A percentile compares a stretch with the other conserved stretches of the same genome.
phyloP scores from a whole-genome alignment of 2,888 invertebrate genomes.

The Cryptus viduatorius region DNA sequence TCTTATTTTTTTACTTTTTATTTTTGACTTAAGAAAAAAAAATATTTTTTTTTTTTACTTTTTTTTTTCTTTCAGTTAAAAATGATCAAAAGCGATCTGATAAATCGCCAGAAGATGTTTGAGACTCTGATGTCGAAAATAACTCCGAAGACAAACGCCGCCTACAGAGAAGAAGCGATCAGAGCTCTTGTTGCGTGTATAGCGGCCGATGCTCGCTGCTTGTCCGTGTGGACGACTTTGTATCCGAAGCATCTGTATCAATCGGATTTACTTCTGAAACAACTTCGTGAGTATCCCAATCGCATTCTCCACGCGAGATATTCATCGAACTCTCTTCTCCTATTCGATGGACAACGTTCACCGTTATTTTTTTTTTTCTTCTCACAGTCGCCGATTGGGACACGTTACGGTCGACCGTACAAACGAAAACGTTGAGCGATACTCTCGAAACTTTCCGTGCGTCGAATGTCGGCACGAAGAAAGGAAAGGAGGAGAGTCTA shows the following conservation, averaged over 20 bases:
- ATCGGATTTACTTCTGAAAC: slow-evolving; percentile 88
- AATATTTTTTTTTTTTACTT: no score
- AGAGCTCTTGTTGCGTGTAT: slow-evolving; percentile 88
- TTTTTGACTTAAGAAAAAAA: no score
- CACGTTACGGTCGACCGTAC: slow-evolving; percentile 79
- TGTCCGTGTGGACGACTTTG: slow-evolving; percentile 89
- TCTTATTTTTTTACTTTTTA: no score
- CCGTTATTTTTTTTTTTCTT: slow-evolving; percentile 66
- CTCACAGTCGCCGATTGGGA: slow-evolving; percentile 84
- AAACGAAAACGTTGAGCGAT: slow-evolving; percentile 85
- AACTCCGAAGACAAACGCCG: slow-evolving; percentile 86
- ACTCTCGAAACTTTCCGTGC: slow-evolving; percentile 85
- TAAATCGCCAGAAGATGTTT: slow-evolving; percentile 85
- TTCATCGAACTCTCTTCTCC: slow-evolving; percentile 12
- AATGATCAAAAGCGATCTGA: slow-evolving; percentile 80
- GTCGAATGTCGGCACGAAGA: slow-evolving; percentile 84
- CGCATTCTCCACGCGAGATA: slow-evolving; percentile 72
- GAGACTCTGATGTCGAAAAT: slow-evolving; percentile 89
- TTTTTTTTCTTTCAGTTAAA: slow-evolving; percentile 73
- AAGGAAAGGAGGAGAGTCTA: slow-evolving; percentile 84
- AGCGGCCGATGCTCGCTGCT: slow-evolving; percentile 88
- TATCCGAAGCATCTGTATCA: slow-evolving; percentile 89
- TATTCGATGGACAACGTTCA: slow-evolving; percentile 68
- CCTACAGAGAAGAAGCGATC: slow-evolving; percentile 87
- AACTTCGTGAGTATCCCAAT: slow-evolving; percentile 86